These are phyloP conservation scores for Agriopis marginaria DNA, from an alignment of 2,888 invertebrate species.

Conservation along the genomic window DNA sequence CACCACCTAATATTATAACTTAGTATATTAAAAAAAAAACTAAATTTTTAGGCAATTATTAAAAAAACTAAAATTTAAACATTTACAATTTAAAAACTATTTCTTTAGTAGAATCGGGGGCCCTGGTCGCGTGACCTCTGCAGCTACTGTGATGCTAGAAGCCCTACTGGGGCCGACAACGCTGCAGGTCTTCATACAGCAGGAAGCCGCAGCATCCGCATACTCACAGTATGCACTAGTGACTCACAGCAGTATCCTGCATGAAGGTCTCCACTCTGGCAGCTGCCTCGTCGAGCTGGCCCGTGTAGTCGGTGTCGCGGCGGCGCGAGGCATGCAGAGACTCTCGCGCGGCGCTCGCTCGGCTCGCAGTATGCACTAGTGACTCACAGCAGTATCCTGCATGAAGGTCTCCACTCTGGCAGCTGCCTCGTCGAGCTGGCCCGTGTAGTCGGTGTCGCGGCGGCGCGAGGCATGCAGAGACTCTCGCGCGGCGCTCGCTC, in stretches of 20 bases:
- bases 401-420: constrained; percentile 47
- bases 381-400: constrained; percentile 53
- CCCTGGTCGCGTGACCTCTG: too few species aligned
- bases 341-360: constrained; percentile 51
- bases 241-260: constrained; percentile 53
- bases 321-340: constrained; percentile 39
- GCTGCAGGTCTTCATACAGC: too few species aligned
- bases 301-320: constrained; percentile 45
- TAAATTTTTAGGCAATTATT: too few species aligned
- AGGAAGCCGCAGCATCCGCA: too few species aligned
- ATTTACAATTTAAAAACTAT: too few species aligned
- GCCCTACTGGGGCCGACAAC: too few species aligned
- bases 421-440: constrained; percentile 49
- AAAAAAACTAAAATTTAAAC: too few species aligned
- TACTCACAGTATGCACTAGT: background rate
- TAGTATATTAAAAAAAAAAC: too few species aligned
- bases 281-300: constrained; percentile 49
- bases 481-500: constrained; percentile 51
- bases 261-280: constrained; percentile 47
- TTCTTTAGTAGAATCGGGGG: too few species aligned
- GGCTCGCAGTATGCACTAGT: constrained; percentile 37
- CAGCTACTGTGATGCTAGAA: too few species aligned
- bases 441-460: constrained; percentile 45
- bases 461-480: constrained; percentile 39
- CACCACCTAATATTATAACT: too few species aligned